These are phyloP conservation scores for Epinephelus malabaricus DNA, from an alignment of 2,797 vertebrate species.

Conservation along the genomic window DNA sequence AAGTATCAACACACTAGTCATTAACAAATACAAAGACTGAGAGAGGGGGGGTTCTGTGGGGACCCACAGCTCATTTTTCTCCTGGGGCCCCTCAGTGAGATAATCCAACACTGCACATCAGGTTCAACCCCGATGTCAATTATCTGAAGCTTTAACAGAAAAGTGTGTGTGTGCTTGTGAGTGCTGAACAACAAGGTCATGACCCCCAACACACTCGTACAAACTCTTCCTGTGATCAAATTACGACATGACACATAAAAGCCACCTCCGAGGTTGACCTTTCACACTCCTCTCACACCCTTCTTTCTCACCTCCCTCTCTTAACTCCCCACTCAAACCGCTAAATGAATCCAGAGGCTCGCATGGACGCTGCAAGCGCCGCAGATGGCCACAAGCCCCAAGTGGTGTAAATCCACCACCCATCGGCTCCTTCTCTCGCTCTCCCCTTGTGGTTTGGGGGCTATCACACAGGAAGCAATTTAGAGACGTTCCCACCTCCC, in stretches of 20 bases:
- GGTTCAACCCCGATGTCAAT: slow-evolving; percentile 12
- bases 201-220: slow-evolving; percentile 29
- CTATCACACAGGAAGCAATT: slow-evolving; percentile 78
- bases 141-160: slow-evolving; percentile 19
- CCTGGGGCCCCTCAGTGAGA: neutral
- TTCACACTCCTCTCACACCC: slow-evolving; percentile 35
- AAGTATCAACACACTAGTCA: neutral
- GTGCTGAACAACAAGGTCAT: slow-evolving; percentile 32
- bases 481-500: slow-evolving; percentile 66
- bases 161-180: neutral
- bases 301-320: slow-evolving; percentile 1
- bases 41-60: neutral
- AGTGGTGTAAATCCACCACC: slow-evolving; percentile 47
- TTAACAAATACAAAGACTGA: neutral
- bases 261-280: slow-evolving; percentile 47
- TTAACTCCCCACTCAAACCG: slow-evolving; percentile 45
- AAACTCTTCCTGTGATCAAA: slow-evolving; percentile 53
- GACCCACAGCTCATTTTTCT: neutral
- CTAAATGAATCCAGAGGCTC: slow-evolving; percentile 72
- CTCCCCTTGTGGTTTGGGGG: slow-evolving; percentile 50
- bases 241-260: slow-evolving; percentile 39
- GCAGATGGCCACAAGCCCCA: slow-evolving; percentile 63
- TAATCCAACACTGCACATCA: neutral
- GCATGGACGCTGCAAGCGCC: slow-evolving; percentile 34
- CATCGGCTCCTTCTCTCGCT: slow-evolving; percentile 26